Conservation (phyloP, 1,140 invertebrate genomes). For the Calephelis virginiensis region DNA sequence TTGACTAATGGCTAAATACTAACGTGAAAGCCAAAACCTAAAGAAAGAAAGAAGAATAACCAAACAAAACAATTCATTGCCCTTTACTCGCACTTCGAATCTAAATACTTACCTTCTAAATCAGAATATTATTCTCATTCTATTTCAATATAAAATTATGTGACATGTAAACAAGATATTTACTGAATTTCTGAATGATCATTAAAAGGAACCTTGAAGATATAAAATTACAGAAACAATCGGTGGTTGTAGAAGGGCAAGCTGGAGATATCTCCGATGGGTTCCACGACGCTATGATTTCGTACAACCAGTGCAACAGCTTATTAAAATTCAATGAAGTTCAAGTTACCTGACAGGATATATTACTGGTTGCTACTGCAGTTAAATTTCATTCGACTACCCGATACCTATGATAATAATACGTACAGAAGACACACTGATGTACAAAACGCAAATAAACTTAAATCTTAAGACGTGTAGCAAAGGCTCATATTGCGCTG, state of each 20-base stretch:
- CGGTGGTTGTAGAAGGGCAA: slow-evolving; percentile 12
- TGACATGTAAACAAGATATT: slow-evolving; percentile 9
- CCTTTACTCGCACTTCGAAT: no score
- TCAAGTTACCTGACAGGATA: slow-evolving; percentile 18
- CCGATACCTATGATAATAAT: no score
- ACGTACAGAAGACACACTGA: no score
- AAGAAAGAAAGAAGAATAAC: no score
- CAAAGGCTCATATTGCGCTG: no score
- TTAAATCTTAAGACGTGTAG: no score
- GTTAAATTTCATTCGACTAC: neutral
- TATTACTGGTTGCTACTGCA: slow-evolving; percentile 2
- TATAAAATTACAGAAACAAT: slow-evolving; percentile 13
- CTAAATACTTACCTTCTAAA: no score
- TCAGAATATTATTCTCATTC: no score
- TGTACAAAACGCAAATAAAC: no score
- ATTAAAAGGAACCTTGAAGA: slow-evolving; percentile 4
- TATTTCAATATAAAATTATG: neutral
- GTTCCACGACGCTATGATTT: slow-evolving; percentile 38
- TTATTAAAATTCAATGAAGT: slow-evolving; percentile 45
- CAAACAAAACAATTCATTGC: no score
- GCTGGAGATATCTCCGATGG: slow-evolving; percentile 51
- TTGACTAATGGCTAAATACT: no score
- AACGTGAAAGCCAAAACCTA: no score
- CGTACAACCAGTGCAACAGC: slow-evolving; percentile 44
- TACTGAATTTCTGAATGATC: neutral